Conservation (phyloP, 2,888 invertebrate genomes). For the Oligia fasciuncula region DNA sequence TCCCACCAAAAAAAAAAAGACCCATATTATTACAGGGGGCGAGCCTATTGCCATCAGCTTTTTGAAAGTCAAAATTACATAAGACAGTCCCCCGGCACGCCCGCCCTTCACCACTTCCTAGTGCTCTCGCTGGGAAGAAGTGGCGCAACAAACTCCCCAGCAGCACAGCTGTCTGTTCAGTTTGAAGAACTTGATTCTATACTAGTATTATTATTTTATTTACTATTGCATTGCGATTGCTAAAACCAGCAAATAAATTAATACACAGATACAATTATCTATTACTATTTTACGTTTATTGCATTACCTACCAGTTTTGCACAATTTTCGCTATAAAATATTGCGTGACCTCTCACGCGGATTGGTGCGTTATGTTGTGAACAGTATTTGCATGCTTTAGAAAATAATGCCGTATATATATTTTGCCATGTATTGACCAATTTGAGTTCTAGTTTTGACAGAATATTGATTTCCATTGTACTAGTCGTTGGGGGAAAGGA, state of each 20-base stretch:
- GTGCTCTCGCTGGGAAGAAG: no score
- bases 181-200: background rate
- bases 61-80: no score
- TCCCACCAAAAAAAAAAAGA: no score
- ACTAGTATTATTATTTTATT: no score
- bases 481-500: background rate
- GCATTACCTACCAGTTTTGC: constrained; percentile 18
- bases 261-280: background rate
- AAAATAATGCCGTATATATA: background rate
- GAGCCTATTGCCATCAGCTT: no score
- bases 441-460: constrained; percentile 12
- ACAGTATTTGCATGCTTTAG: background rate
- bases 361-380: background rate
- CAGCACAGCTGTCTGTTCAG: background rate
- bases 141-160: no score
- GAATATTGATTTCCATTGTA: background rate
- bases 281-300: constrained; percentile 1
- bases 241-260: constrained; percentile 3
- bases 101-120: no score
- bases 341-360: background rate
- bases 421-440: background rate
- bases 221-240: background rate
- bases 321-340: constrained; percentile 13
- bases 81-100: no score
- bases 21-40: no score